Evolutionary conservation across 2,888 invertebrate species (phyloP).

Genomic region (Synergus gifuensis): DNA sequence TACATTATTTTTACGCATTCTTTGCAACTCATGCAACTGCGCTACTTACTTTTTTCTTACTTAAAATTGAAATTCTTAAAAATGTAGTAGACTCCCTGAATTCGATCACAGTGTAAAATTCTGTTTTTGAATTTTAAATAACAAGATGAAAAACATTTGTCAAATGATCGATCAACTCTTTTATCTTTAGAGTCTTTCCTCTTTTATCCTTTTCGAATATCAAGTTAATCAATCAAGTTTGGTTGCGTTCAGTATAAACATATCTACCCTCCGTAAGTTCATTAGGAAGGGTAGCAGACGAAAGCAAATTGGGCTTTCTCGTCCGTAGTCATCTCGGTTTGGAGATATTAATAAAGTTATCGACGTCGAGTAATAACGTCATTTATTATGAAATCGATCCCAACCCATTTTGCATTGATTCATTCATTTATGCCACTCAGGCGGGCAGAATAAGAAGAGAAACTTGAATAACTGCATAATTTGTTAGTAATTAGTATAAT

Average conservation of each 20-base stretch:
- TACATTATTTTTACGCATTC: too few relatives aligned
- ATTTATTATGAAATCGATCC: conserved; percentile 46
- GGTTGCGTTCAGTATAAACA: conserved; percentile 29
- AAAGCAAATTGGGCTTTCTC: conserved; percentile 37
- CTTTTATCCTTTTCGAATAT: not conserved
- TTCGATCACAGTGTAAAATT: not conserved
- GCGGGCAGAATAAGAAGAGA: not conserved
- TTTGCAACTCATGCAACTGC: too few relatives aligned
- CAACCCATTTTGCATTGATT: conserved; percentile 14
- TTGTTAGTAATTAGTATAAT: not conserved
- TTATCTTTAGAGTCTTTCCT: not conserved
- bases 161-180: not conserved
- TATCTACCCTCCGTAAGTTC: conserved; percentile 33
- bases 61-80: too few relatives aligned
- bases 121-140: not conserved
- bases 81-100: too few relatives aligned
- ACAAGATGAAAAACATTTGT: not conserved
- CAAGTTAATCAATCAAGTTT: conserved; percentile 16
- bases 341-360: conserved; percentile 55
- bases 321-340: conserved; percentile 27
- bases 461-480: not conserved
- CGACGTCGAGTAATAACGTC: conserved; percentile 48
- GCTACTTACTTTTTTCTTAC: too few relatives aligned
- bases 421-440: conserved; percentile 22
- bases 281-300: conserved; percentile 27